phyloP scores from a whole-genome alignment of 1,140 invertebrate genomes.

The Hyphantria cunea region DNA sequence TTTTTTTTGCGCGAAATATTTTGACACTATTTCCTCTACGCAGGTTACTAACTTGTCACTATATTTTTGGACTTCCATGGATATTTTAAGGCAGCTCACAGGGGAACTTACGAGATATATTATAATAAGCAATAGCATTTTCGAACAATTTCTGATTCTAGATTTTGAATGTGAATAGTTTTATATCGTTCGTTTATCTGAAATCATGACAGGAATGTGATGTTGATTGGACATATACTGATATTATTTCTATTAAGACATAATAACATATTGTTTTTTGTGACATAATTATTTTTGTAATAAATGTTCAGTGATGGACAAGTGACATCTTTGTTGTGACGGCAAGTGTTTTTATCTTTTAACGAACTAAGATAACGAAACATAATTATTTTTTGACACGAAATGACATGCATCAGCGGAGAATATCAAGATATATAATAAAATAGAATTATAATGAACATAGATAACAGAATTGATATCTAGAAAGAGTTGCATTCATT shows the following conservation, averaged over 20 bases:
- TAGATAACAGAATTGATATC: too few relatives aligned
- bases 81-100: slow-evolving; percentile 1
- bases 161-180: not conserved
- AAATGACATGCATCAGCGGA: too few relatives aligned
- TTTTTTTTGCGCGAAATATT: slow-evolving; percentile 10
- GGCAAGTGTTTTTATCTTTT: too few relatives aligned
- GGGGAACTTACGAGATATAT: not conserved
- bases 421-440: too few relatives aligned
- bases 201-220: not conserved
- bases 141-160: not conserved
- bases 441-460: too few relatives aligned
- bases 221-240: not conserved
- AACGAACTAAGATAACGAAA: too few relatives aligned
- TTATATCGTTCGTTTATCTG: not conserved
- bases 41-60: slow-evolving; percentile 5
- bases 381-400: too few relatives aligned
- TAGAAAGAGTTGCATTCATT: too few relatives aligned
- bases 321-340: too few relatives aligned
- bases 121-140: slow-evolving; percentile 5
- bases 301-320: too few relatives aligned
- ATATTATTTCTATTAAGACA: not conserved
- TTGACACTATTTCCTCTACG: not conserved
- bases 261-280: too few relatives aligned
- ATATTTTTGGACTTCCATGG: not conserved
- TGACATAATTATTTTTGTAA: too few relatives aligned